These are phyloP conservation scores for Leucozona laternaria DNA, from an alignment of 2,888 invertebrate genomes.

Conservation along the genomic window DNA sequence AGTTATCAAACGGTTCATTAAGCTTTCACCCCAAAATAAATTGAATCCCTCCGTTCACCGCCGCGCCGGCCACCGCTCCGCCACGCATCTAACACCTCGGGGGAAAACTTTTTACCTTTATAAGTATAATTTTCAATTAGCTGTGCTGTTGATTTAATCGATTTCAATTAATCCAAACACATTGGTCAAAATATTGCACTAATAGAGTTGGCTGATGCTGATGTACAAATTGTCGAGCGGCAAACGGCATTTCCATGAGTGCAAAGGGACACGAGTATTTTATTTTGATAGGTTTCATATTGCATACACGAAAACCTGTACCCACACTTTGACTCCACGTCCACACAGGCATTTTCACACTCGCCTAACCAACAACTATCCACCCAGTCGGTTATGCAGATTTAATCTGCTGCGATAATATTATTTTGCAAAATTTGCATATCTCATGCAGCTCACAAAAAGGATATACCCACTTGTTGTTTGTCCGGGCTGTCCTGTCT, in stretches of 20 bases:
- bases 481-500: conserved; percentile 25
- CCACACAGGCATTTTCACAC: background rate
- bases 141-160: conserved; percentile 78
- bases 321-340: too few relatives aligned
- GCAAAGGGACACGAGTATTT: background rate
- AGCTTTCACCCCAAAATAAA: conserved; percentile 24
- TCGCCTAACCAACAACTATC: conserved; percentile 16
- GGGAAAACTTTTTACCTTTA: conserved; percentile 4
- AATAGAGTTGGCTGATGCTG: conserved; percentile 57
- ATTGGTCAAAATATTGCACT: conserved; percentile 71
- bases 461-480: conserved; percentile 73
- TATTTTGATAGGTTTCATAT: conserved; percentile 58
- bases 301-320: background rate
- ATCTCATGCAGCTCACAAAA: conserved; percentile 53
- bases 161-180: conserved; percentile 80
- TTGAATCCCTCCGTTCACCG: background rate
- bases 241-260: conserved; percentile 18
- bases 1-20: conserved; percentile 52
- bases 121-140: conserved; percentile 76
- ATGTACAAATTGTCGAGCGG: conserved; percentile 3
- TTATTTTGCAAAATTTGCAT: conserved; percentile 74
- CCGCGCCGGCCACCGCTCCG: too few relatives aligned
- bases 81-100: conserved; percentile 48
- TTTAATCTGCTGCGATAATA: conserved; percentile 73
- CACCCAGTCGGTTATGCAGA: conserved; percentile 64